Evolutionary conservation across 92 coral and sea anemone species (phyloP), one percentile per base, ranked within the genome.

Genomic region (Epizoanthus fatuus): DNA sequence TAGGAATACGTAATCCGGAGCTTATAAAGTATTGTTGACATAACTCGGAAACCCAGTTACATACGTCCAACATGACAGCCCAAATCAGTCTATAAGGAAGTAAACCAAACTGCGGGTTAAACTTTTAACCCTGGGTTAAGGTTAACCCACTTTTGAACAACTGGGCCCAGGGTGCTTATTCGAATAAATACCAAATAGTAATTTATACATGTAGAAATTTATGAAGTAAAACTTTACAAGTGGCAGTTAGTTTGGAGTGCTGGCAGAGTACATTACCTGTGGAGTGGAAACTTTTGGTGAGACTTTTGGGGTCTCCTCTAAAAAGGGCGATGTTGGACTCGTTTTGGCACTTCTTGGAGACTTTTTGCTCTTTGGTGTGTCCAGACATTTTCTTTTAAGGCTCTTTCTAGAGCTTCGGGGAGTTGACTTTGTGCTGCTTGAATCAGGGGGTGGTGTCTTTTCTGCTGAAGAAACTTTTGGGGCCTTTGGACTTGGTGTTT

Each of bases 371-470:
- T 75, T 66, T 66, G 72, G 47, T 13, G 72, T 13, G 5, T 37
- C 4, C 22, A 0, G 64, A 19, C 53, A 11, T 16, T n/a, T 57
- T 58, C 53, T 75, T n/a, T 55, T 38, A 14, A 75, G 39, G 17
- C 81, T 75, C 53, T 53, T 56, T n/a, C 81, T 58, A 35, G 63
- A 22, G 16, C 64, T 54, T 11, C 17, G 63, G 15, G 81, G 67
- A 39, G 68, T 56, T 9, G 67, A 56, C 22, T 32, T 73, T 35
- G 37, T 35, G 68, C 37, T 12, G 13, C 81, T 39, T 56, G 91
- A 57, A 35, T 9, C 49, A 29, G 84, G 62, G 42, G 80, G 52
- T 22, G 90, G 81, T 22, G 68, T 56, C 67, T 38, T 75, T 57
- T 55, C 60, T 22, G 56, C 37, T 45, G 58, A 16, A n/a, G 12